Base-by-base conservation (phyloP, 2,888 invertebrate genomes). In the Drosophila parthenogenetica region DNA sequence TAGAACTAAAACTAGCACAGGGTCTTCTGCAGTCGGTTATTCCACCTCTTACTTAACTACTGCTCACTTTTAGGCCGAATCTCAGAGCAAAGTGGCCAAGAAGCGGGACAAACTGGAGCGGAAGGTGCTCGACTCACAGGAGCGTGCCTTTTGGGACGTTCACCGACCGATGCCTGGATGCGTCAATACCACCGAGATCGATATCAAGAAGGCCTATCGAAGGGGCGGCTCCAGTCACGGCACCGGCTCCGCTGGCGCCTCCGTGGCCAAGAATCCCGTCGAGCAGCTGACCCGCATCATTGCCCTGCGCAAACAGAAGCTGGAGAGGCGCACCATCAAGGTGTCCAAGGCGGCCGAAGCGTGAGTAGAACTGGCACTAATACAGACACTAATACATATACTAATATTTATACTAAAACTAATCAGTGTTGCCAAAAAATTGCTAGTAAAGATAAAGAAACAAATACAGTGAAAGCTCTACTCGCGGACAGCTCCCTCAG, bases 91-190 rank as follows among this genome's bases (percentile, higher is more conserved):
- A 93, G 99, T 99, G 50, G 99, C 99, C 92, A 99, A 99, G 93
- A 99, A 99, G 91, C 94, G 99, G 29, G 99, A 99, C 91, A 99
- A 99, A 90, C 92, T 99, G 80, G 99, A 99, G 92, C 94, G 99
- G 48, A 99, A 99, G 92, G 98, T 99, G 10, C 93, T 99, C 65
- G 99, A 99, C 92, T 99, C 98, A 87, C 99, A 99, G 92, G 99
- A 99, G 92, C 93, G 99, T 81, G 99, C 99, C 1, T 99, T 99
- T 93, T 99, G 99, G 99, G 99, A 99, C 93, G 98, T 99, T 0
- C 99, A 99, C 92, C 94, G 99, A 89, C 99, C 99, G 10, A 98
- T 99, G 95, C 99, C 99, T 8, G 99, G 99, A 59, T 99, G 98
- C 93, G 98, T 99, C 37, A 99, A 99, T 93, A 99, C 99, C 0